Evolutionary conservation across 2,113 vertebrate genomes (phyloP).

Genomic region (Corapipo altera): DNA sequence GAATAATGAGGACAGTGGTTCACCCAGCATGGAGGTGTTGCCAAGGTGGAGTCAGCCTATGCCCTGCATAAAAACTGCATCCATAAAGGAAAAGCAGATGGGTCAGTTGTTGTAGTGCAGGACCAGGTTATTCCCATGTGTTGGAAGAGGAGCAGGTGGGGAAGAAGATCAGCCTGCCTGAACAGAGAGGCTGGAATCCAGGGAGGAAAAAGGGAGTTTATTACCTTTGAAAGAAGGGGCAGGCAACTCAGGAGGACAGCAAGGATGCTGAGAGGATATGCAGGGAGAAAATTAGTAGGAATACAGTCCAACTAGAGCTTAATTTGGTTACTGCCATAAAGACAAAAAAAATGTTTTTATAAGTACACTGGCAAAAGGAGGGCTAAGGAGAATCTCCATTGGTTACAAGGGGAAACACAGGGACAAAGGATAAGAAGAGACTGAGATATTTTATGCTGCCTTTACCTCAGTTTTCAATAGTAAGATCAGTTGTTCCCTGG

Average conservation of each 20-base stretch:
- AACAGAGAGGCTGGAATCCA: neutral
- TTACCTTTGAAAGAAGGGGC: neutral
- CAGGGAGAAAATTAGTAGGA: neutral
- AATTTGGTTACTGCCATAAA: neutral
- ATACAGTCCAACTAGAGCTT: neutral
- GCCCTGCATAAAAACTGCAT: neutral
- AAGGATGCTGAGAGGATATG: neutral
- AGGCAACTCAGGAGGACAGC: neutral
- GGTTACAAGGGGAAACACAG: too few relatives aligned
- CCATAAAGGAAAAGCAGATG: neutral
- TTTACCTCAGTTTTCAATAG: neutral
- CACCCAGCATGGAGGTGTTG: neutral
- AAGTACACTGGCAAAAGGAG: neutral
- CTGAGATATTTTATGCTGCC: neutral
- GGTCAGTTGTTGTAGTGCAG: neutral
- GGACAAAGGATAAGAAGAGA: neutral
- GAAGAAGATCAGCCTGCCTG: neutral
- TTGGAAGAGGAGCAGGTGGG: neutral
- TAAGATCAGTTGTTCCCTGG: neutral
- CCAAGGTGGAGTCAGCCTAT: neutral
- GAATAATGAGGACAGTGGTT: accelerated
- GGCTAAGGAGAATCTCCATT: neutral
- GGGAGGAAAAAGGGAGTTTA: neutral
- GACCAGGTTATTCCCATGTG: neutral
- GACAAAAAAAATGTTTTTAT: neutral